phyloP scores from a whole-genome alignment of 1,140 invertebrate genomes.

The Nephila pilipes region DNA sequence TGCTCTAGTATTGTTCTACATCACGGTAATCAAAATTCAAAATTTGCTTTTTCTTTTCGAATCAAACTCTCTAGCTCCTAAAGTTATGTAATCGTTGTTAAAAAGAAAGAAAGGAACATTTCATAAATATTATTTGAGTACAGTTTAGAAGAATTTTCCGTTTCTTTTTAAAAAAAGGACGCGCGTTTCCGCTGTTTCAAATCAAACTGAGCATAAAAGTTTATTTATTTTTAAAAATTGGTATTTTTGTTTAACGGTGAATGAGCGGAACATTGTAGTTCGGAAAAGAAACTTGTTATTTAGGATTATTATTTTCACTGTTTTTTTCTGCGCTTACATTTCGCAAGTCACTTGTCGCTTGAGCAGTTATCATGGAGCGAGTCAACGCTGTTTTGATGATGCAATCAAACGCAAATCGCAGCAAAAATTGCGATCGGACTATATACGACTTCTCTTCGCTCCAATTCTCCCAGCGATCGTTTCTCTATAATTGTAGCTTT shows the following conservation, averaged over 20 bases:
- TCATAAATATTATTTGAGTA: no score
- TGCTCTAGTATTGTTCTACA: no score
- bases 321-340: background rate
- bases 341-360: background rate
- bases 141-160: no score
- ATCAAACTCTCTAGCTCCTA: no score
- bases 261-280: background rate
- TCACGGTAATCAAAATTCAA: no score
- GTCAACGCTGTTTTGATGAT: background rate
- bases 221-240: no score
- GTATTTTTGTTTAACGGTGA: background rate
- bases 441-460: background rate
- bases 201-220: no score
- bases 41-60: no score
- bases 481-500: background rate
- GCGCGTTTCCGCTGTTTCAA: no score
- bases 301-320: background rate
- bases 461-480: background rate
- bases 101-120: no score
- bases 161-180: no score
- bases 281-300: background rate
- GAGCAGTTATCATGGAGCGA: background rate
- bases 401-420: background rate
- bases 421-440: background rate
- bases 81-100: no score